Base-by-base conservation (phyloP, 2,113 vertebrate species). In the Notechis scutatus region DNA sequence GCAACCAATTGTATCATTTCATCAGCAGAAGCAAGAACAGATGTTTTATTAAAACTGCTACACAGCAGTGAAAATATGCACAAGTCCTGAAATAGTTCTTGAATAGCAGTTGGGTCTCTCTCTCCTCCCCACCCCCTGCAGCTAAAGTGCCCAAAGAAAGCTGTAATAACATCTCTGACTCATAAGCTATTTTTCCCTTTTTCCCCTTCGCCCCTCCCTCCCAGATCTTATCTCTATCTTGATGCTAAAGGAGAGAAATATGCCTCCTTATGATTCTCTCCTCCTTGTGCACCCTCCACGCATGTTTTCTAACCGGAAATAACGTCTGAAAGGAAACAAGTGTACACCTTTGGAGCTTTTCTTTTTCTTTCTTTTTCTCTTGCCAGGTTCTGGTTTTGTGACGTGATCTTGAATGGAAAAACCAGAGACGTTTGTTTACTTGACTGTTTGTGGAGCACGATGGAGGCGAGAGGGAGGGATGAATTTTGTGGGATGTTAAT, bases 1-100 rank as follows among this genome's bases (percentile, higher is more conserved):
- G 97, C 97, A 97, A 97, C 97, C 97, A 98, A 97, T 97, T 98
- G 97, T 97, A 96, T 97, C 97, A 97, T 97, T 96, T 97, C 97
- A 97, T 97, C 97, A 98, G 96, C 97, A 97, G 97, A 97, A 97
- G 96, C 97, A 97, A 97, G 97, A 98, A 97, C 97, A 98, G 98
- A 98, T 98, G 98, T 98, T 98, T 98, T 97, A 98, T 98, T 97
- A 98, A 97, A 98, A 97, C 97, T 97, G 97, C 96, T 97, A 94
- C 96, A 96, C 96, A 96, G 97, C 96, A 97, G 96, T 95, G 96
- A 97, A 98, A 97, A 97, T 97, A 97, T 95, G 96, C 92, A 94
- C 96, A 97, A 96, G 94, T 97, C 96, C 95, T 96, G 91, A 94
- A 95, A 93, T 93, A 94, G 96, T 92, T 96, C 95, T 96, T 95